These are phyloP conservation scores for Sarcophaga rosellei DNA, from an alignment of 2,888 invertebrate species.

Conservation along the genomic window DNA sequence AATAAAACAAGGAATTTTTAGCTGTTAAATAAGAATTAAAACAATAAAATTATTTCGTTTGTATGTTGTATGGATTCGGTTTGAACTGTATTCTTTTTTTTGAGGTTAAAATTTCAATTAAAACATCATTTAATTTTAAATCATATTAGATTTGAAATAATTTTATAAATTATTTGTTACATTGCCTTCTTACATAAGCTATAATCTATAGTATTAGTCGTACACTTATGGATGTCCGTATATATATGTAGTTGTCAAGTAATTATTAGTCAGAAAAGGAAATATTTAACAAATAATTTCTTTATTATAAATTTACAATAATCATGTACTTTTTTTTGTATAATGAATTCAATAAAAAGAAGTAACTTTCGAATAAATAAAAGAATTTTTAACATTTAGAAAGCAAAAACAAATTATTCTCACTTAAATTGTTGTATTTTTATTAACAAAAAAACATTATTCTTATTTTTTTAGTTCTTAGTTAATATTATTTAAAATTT, in stretches of 20 bases:
- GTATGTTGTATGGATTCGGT: too few relatives aligned
- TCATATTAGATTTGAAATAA: too few relatives aligned
- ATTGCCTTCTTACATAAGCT: too few relatives aligned
- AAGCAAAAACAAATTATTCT: conserved; percentile 23
- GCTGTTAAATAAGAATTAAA: too few relatives aligned
- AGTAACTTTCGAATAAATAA: conserved; percentile 37
- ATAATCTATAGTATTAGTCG: too few relatives aligned
- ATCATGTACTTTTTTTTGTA: neutral
- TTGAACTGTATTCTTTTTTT: too few relatives aligned
- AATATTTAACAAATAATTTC: neutral
- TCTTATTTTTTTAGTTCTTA: conserved; percentile 55
- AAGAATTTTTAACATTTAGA: conserved; percentile 57
- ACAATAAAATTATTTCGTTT: too few relatives aligned
- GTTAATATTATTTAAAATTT: conserved; percentile 54
- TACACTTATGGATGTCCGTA: neutral
- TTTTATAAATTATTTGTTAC: too few relatives aligned
- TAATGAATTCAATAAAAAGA: conserved; percentile 14
- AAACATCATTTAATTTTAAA: too few relatives aligned
- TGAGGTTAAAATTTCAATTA: too few relatives aligned
- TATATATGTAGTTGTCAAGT: neutral
- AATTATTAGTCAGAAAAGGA: neutral
- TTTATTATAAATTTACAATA: neutral
- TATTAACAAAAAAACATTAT: neutral
- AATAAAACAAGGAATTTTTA: too few relatives aligned
- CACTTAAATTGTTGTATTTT: too few relatives aligned